A percentile compares a stretch with the other conserved stretches of the same genome.
phyloP scores from a whole-genome alignment of 2,113 vertebrate species.

The Vireo altiloquus region DNA sequence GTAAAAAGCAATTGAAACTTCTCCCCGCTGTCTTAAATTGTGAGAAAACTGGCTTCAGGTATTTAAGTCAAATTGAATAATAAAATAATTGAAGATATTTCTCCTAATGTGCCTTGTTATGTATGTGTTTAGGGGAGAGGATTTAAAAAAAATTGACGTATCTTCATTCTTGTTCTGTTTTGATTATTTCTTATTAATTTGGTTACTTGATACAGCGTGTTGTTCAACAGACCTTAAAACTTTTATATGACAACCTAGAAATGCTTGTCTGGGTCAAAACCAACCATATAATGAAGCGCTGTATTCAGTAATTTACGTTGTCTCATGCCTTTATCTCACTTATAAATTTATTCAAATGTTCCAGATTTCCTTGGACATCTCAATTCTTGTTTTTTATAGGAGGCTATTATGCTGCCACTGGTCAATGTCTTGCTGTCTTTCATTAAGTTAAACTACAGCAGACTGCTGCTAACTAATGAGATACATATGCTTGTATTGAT shows the following conservation, averaged over 20 bases:
- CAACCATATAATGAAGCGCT: not conserved
- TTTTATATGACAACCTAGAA: not conserved
- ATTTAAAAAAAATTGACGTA: not conserved
- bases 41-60: constrained; percentile 7
- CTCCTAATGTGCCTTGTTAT: constrained; percentile 48
- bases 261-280: not conserved
- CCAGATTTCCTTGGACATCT: not conserved
- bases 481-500: not conserved
- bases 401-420: not conserved
- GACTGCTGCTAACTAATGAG: not conserved
- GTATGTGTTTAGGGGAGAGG: not conserved
- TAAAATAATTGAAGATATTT: constrained; percentile 16
- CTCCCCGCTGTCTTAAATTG: not conserved
- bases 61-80: constrained; percentile 13
- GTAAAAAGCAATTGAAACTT: constrained; percentile 16
- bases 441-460: not conserved
- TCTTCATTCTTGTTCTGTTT: not conserved
- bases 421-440: not conserved
- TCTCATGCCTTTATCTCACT: not conserved
- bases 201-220: not conserved
- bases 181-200: not conserved
- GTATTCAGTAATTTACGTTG: not conserved
- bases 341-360: not conserved
- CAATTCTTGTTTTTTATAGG: not conserved
- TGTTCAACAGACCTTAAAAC: not conserved